Conservation (phyloP, 1,140 invertebrate genomes). For the Drosophila rhopaloa region DNA sequence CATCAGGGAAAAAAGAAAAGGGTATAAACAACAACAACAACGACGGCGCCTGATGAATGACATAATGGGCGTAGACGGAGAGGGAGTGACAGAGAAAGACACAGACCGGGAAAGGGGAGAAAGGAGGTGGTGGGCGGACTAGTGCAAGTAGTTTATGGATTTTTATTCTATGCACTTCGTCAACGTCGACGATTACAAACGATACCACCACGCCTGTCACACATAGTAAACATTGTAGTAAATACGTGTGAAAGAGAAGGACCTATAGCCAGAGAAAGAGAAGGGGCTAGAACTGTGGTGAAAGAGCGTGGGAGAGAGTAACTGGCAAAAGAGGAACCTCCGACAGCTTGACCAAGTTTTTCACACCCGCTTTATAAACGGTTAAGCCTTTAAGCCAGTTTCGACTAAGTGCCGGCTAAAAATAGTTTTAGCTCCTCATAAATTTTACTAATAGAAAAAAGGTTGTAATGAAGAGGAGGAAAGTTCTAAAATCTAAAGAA, state of each 20-base stretch:
- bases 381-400: neutral
- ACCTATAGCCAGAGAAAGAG: constrained; percentile 3
- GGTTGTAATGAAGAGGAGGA: too few species aligned
- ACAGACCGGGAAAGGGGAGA: neutral
- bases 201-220: constrained; percentile 42
- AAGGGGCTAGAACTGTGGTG: neutral
- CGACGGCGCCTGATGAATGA: constrained; percentile 66
- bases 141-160: constrained; percentile 77
- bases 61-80: constrained; percentile 65
- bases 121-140: constrained; percentile 6
- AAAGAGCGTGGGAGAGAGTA: constrained; percentile 4
- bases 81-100: constrained; percentile 3
- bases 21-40: constrained; percentile 37
- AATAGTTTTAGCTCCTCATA: neutral
- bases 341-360: constrained; percentile 35
- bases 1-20: constrained; percentile 51
- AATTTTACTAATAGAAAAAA: neutral
- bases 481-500: neutral
- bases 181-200: constrained; percentile 37
- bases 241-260: constrained; percentile 52
- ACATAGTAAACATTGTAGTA: constrained; percentile 83
- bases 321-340: neutral
- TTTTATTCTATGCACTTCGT: constrained; percentile 50
- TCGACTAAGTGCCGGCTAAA: neutral
- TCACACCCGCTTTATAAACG: constrained; percentile 8